phyloP scores from a whole-genome alignment of 2,113 vertebrate genomes.

The Stegostoma tigrinum region DNA sequence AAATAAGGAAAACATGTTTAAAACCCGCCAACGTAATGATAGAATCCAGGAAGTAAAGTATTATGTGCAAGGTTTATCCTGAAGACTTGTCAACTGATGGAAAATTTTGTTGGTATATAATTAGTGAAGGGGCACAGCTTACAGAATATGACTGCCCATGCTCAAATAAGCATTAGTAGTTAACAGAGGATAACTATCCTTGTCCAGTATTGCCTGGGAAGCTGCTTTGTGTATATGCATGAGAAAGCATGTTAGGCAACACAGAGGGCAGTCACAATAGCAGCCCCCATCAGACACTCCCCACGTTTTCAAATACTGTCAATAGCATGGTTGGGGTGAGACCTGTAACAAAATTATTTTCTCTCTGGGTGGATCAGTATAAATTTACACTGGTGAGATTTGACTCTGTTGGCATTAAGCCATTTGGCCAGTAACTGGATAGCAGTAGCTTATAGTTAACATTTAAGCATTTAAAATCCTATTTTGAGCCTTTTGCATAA shows the following conservation, averaged over 20 bases:
- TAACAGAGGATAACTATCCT: neutral
- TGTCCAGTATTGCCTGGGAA: neutral
- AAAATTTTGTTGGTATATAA: neutral
- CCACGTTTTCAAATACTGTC: neutral
- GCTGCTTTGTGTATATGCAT: neutral
- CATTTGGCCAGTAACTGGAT: neutral
- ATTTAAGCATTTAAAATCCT: neutral
- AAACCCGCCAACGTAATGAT: neutral
- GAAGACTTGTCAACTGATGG: neutral
- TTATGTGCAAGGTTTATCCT: neutral
- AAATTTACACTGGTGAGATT: neutral
- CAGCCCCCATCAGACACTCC: neutral
- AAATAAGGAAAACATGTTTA: neutral
- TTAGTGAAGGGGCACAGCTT: neutral
- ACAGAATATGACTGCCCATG: neutral
- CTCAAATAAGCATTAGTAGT: neutral
- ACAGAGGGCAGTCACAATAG: neutral
- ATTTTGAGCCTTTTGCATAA: neutral
- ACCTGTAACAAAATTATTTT: neutral
- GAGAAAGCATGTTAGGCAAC: neutral
- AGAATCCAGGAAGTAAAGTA: neutral
- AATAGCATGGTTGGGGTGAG: neutral
- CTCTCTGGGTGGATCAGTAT: neutral
- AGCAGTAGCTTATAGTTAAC: neutral
- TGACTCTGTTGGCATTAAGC: neutral